Evolutionary conservation across 1,140 invertebrate species (phyloP), one percentile per base, ranked within the genome.

Genomic region (Teleopsis dalmanni): DNA sequence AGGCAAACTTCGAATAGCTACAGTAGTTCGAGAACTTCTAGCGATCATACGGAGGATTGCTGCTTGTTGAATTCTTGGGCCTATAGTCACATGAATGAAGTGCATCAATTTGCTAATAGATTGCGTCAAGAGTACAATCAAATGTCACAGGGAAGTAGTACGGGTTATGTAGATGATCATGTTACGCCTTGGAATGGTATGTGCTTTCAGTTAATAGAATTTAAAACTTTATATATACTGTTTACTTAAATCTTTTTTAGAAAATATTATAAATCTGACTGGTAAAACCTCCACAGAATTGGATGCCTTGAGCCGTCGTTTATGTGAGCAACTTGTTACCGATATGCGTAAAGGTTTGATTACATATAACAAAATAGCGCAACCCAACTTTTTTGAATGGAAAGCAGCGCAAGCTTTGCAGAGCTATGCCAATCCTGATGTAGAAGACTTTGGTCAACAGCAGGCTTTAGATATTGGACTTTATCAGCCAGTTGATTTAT

Each of bases 371-470:
- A 55, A 54, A 4, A 62, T 69, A 16, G 41, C 50, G 0, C 59
- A 69, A 38, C 63, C 63, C 0, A 57, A 57, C 14, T 69, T 58
- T 33, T 69, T 69, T 37, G 65, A 69, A 33, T 51, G 40, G 4
- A 61, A 69, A 45, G 58, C 65, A 0, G 54, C 52, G 1, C 55
- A 64, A 16, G 16, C 47, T 9, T 50, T 69, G 5, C 56, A 69
- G 14, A 45, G 38, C 0, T 54, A 48, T 18, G 31, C 7, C 11
- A 16, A 21, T 10, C 22, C 23, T 2, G 36, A 26, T 16, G 26
- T 41, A 22, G 36, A 22, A 21, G 23, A 33, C 14, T 47, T 52
- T 45, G 23, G 57, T 2, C 65, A 68, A 43, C 53, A 60, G 16
- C 53, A 54, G 4, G 33, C 61, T 26, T 51, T 56, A 3, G 38